Conservation (phyloP, 2,888 invertebrate species). For the Cephus sareptanus region DNA sequence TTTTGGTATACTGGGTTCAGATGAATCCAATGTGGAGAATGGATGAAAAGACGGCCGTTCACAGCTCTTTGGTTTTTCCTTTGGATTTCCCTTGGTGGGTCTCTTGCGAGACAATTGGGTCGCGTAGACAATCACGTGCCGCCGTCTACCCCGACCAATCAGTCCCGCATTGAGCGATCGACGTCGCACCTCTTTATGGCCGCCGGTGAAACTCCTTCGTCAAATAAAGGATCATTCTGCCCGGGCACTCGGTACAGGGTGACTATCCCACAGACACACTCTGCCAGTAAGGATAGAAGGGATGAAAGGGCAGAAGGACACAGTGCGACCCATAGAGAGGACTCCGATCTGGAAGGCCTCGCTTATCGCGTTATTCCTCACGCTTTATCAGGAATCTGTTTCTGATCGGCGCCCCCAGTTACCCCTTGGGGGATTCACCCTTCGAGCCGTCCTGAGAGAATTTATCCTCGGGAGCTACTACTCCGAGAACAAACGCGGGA, state of each 20-base stretch:
- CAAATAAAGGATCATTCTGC: not conserved
- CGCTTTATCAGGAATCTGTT: conserved; percentile 6
- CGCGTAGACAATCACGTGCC: conserved; percentile 36
- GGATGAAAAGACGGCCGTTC: conserved; percentile 27
- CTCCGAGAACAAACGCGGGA: too few species aligned
- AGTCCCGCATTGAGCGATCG: conserved; percentile 39
- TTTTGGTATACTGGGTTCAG: too few species aligned
- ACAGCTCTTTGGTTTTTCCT: conserved; percentile 27
- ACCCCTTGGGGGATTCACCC: too few species aligned
- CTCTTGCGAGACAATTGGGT: conserved; percentile 45
- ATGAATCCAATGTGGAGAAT: conserved; percentile 13
- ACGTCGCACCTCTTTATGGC: conserved; percentile 8
- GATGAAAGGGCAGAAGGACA: too few species aligned
- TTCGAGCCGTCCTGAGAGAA: too few species aligned
- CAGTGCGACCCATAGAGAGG: too few species aligned
- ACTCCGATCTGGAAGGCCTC: not conserved
- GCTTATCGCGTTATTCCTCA: not conserved
- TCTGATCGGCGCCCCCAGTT: not conserved
- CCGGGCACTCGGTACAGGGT: not conserved
- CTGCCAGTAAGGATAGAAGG: too few species aligned
- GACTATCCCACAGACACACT: too few species aligned
- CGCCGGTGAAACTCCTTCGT: not conserved
- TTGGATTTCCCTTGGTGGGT: conserved; percentile 21
- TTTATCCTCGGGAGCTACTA: too few species aligned
- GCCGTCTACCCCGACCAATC: conserved; percentile 38